A percentile compares a stretch with the other conserved stretches of the same genome.
These are phyloP conservation scores for Paramuricea clavata DNA, from an alignment of 92 coral and sea anemone genomes.

Conservation along the genomic window DNA sequence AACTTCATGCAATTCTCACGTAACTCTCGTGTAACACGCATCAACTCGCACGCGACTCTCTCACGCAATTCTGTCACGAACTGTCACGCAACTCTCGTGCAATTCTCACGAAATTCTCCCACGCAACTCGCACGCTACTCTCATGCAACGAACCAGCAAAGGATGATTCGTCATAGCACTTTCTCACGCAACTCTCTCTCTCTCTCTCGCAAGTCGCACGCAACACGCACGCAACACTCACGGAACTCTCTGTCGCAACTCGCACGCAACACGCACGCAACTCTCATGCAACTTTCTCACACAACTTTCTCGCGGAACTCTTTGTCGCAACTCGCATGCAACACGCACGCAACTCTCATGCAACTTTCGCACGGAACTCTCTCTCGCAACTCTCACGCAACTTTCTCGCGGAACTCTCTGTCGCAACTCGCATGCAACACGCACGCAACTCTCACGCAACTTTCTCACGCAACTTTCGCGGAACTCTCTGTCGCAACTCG, in stretches of 20 bases:
- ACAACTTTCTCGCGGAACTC: too few species aligned
- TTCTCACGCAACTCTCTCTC: background rate
- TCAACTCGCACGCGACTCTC: background rate
- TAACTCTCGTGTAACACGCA: background rate
- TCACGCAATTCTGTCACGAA: background rate
- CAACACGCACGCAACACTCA: background rate
- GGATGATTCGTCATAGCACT: too few species aligned
- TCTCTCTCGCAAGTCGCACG: background rate
- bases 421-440: background rate
- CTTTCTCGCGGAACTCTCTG: too few species aligned
- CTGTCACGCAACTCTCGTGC: background rate
- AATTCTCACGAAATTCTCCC: background rate
- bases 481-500: background rate
- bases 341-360: background rate
- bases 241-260: background rate
- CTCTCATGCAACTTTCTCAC: background rate
- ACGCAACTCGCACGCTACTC: background rate
- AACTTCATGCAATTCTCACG: background rate
- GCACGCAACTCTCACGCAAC: background rate
- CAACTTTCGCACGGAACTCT: background rate
- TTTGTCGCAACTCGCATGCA: background rate
- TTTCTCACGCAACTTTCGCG: background rate
- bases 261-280: background rate
- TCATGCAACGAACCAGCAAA: background rate
- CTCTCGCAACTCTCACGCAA: too few species aligned